phyloP scores from a whole-genome alignment of 2,113 vertebrate species.

The Taxidea taxus region DNA sequence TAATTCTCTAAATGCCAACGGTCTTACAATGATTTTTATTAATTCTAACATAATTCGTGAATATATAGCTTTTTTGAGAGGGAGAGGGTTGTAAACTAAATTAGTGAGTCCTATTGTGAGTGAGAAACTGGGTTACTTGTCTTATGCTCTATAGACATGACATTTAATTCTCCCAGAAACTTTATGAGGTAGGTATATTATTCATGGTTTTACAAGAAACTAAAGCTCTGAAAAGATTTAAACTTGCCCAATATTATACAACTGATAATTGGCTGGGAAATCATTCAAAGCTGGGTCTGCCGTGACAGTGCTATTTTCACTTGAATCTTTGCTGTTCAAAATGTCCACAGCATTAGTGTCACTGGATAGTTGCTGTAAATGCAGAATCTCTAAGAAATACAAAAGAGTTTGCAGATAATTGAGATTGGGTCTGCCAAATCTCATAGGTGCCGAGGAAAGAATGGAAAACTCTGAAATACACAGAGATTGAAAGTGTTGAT shows the following conservation, averaged over 20 bases:
- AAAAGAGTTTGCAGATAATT: neutral
- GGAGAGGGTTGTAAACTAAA: neutral
- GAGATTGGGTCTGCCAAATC: neutral
- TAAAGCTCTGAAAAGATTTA: slow-evolving; percentile 5
- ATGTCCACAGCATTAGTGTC: neutral
- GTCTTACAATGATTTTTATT: neutral
- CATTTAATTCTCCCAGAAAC: slow-evolving; percentile 4
- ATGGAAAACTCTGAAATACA: neutral
- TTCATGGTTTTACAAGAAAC: slow-evolving; percentile 27
- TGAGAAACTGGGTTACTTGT: neutral
- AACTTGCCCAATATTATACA: neutral
- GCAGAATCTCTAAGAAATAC: neutral
- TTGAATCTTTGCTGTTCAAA: neutral
- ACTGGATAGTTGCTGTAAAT: neutral
- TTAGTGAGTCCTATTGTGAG: neutral
- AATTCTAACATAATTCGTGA: neutral
- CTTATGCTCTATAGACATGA: slow-evolving; percentile 30
- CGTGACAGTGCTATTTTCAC: neutral
- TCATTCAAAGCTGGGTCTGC: neutral
- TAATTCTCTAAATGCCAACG: neutral
- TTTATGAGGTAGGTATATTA: neutral
- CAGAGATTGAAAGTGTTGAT: neutral
- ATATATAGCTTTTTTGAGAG: neutral
- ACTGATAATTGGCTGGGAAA: neutral
- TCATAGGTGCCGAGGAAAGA: neutral